A percentile compares a stretch with the other conserved stretches of the same genome.
These are phyloP conservation scores for Chironomus riparius DNA, from an alignment of 2,888 invertebrate species.

Conservation along the genomic window DNA sequence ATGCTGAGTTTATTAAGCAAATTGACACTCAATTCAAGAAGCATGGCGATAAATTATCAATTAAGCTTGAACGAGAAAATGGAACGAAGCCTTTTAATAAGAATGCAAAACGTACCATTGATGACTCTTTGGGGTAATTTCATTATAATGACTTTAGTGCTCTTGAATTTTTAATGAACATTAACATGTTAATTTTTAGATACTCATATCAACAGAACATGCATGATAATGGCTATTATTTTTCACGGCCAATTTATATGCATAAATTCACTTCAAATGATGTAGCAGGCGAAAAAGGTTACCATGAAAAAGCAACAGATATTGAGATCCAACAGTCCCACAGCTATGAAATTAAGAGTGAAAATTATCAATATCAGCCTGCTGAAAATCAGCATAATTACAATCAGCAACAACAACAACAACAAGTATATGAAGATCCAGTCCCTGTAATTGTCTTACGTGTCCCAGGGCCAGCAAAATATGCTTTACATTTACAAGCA, in stretches of 20 bases:
- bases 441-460: slow-evolving; percentile 38
- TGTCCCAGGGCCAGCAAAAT: slow-evolving; percentile 41
- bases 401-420: slow-evolving; percentile 23
- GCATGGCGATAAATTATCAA: slow-evolving; percentile 40
- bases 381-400: slow-evolving; percentile 2
- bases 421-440: slow-evolving; percentile 25
- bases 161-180: slow-evolving; percentile 33
- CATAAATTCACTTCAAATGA: slow-evolving; percentile 52
- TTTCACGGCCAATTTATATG: slow-evolving; percentile 49
- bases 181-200: slow-evolving; percentile 31
- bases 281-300: slow-evolving; percentile 32
- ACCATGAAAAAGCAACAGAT: slow-evolving; percentile 19
- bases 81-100: slow-evolving; percentile 34
- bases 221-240: slow-evolving; percentile 36
- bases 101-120: slow-evolving; percentile 56
- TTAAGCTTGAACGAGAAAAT: slow-evolving; percentile 40
- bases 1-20: slow-evolving; percentile 41
- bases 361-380: slow-evolving; percentile 8
- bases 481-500: slow-evolving; percentile 40
- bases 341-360: slow-evolving; percentile 41
- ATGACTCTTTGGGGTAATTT: slow-evolving; percentile 57
- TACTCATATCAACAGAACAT: slow-evolving; percentile 37
- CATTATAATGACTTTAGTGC: background rate
- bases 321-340: slow-evolving; percentile 52
- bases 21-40: slow-evolving; percentile 41